Conservation (phyloP, 1,140 invertebrate genomes). For the Metopolophium dirhodum region DNA sequence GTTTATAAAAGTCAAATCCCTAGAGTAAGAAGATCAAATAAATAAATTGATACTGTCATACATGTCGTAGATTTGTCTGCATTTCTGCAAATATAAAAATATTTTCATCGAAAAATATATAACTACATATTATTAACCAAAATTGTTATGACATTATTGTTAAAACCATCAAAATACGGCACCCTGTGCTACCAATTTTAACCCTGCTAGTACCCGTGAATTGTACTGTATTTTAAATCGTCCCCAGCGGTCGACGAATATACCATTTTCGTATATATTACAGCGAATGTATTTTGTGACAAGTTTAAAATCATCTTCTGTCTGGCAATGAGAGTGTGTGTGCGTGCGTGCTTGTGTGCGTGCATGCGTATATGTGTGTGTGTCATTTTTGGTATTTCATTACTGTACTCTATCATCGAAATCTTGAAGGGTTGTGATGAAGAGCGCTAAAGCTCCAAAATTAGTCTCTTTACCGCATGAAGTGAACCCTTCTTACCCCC, state of each 20-base stretch:
- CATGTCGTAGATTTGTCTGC: background rate
- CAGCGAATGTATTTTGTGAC: background rate
- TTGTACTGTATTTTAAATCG: background rate
- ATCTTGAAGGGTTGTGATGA: slow-evolving; percentile 53
- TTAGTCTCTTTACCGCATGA: slow-evolving; percentile 52
- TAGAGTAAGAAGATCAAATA: background rate
- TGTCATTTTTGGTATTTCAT: slow-evolving; percentile 56
- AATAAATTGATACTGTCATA: background rate
- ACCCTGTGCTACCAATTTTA: background rate
- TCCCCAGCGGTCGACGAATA: background rate
- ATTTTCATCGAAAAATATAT: background rate
- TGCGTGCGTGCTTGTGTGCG: background rate
- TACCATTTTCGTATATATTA: background rate
- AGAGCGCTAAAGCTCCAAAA: slow-evolving; percentile 54
- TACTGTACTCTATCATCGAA: slow-evolving; percentile 43
- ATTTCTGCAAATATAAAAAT: background rate
- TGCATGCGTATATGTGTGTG: background rate
- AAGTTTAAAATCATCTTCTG: background rate
- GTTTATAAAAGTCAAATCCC: background rate
- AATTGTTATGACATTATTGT: background rate
- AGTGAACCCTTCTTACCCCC: slow-evolving; percentile 28
- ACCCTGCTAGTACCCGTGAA: background rate
- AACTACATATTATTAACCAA: background rate
- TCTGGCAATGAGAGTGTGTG: background rate
- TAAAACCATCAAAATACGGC: background rate